A percentile compares a stretch with the other conserved stretches of the same genome.
Evolutionary conservation across 1,140 invertebrate genomes (phyloP).

Genomic region (Drosophila oshimai): DNA sequence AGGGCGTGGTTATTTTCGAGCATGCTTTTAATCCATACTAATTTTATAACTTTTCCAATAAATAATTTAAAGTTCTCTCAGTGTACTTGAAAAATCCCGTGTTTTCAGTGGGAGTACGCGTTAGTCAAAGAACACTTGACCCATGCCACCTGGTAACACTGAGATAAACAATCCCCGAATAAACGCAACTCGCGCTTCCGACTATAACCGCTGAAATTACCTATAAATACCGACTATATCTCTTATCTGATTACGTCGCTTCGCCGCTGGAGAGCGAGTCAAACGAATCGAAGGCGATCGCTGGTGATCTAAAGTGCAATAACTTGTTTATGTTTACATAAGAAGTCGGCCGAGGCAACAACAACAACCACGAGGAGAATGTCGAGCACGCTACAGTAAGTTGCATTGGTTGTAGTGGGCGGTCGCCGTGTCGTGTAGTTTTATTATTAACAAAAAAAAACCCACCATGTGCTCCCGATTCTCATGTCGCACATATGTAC

Average conservation of each 20-base stretch:
- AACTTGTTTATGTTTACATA: constrained; percentile 75
- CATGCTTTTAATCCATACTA: too few relatives aligned
- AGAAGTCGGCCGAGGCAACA: constrained; percentile 42
- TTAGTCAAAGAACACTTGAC: not conserved
- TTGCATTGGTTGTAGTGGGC: constrained; percentile 24
- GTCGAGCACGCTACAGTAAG: constrained; percentile 68
- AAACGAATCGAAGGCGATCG: constrained; percentile 1
- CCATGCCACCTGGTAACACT: constrained; percentile 18
- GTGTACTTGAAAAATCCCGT: not conserved
- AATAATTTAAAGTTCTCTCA: too few relatives aligned
- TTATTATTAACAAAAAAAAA: constrained; percentile 40
- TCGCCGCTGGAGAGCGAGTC: constrained; percentile 36
- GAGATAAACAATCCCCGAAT: constrained; percentile 36
- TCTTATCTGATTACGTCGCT: constrained; percentile 28
- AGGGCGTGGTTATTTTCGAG: too few relatives aligned
- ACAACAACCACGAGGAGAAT: constrained; percentile 47
- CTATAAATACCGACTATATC: constrained; percentile 30
- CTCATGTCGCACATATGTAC: constrained; percentile 1
- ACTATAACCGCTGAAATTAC: not conserved
- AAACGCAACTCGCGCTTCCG: constrained; percentile 26
- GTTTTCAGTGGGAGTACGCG: not conserved
- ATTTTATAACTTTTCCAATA: too few relatives aligned
- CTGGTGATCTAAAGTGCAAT: constrained; percentile 41
- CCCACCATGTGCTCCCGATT: constrained; percentile 39
- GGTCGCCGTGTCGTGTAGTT: constrained; percentile 14